Evolutionary conservation across 2,888 invertebrate species (phyloP).

Genomic region (Lissocephala sabroskyi): DNA sequence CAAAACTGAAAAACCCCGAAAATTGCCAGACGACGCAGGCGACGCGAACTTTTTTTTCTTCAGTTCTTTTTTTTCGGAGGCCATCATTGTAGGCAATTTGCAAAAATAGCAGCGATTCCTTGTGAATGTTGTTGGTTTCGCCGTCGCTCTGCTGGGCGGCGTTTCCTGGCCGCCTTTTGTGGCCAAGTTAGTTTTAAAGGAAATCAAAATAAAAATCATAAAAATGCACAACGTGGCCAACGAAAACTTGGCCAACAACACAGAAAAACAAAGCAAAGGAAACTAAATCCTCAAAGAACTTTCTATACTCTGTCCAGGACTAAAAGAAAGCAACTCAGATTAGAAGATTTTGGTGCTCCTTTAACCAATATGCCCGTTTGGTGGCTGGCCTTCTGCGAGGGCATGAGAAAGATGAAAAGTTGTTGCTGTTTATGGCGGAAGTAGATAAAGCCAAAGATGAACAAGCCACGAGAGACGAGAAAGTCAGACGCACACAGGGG

Average conservation of each 20-base stretch:
- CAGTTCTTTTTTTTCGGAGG: too few species aligned
- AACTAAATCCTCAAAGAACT: not conserved
- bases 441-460: constrained; percentile 62
- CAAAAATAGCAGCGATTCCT: constrained; percentile 59
- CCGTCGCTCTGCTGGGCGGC: constrained; percentile 1
- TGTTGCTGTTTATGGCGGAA: constrained; percentile 62
- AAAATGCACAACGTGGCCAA: constrained; percentile 58
- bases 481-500: constrained; percentile 12
- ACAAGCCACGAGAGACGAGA: constrained; percentile 35
- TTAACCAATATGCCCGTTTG: constrained; percentile 42
- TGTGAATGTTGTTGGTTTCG: not conserved
- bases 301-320: constrained; percentile 27
- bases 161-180: too few species aligned
- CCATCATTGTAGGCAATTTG: constrained; percentile 63
- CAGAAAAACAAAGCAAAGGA: not conserved
- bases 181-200: constrained; percentile 59
- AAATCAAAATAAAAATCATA: constrained; percentile 66
- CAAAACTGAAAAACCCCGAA: constrained; percentile 9
- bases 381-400: too few species aligned
- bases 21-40: not conserved
- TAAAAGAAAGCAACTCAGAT: too few species aligned
- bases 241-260: constrained; percentile 4
- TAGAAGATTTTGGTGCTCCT: too few species aligned
- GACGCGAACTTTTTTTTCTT: constrained; percentile 55
- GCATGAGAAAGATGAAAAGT: constrained; percentile 63